Conservation (phyloP, 2,797 vertebrate genomes). For the Tragelaphus oryx region DNA sequence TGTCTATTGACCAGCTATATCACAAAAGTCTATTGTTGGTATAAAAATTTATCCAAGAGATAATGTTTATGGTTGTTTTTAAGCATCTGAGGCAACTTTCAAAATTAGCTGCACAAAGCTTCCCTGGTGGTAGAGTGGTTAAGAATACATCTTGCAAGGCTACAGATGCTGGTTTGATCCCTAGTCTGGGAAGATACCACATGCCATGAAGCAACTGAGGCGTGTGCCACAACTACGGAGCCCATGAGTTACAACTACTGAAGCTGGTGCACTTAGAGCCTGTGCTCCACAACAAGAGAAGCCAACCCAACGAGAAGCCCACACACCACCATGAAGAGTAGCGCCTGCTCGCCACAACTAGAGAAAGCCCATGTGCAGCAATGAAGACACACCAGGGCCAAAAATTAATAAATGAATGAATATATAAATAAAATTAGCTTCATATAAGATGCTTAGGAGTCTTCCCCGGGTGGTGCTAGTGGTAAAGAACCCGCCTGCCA, state of each 20-base stretch:
- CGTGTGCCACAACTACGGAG: not conserved
- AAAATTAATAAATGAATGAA: not conserved
- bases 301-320: not conserved
- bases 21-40: not conserved
- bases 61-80: conserved; percentile 2
- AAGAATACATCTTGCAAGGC: not conserved
- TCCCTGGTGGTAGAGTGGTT: not conserved
- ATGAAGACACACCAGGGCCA: not conserved
- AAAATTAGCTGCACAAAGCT: not conserved
- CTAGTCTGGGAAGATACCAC: not conserved
- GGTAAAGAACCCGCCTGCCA: not conserved
- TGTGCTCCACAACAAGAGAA: not conserved
- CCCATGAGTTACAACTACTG: not conserved
- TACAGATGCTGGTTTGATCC: not conserved
- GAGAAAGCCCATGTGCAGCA: not conserved
- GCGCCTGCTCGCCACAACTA: rapidly evolving
- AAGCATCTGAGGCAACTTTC: not conserved
- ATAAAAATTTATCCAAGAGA: conserved; percentile 8
- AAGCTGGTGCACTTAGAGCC: not conserved
- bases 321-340: not conserved
- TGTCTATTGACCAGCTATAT: not conserved
- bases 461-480: not conserved
- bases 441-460: not conserved
- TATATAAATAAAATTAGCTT: not conserved
- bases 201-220: not conserved